A percentile compares a stretch with the other conserved stretches of the same genome.
These are phyloP conservation scores for Bilobella aurantiaca DNA, from an alignment of 1,140 invertebrate genomes.

Conservation along the genomic window DNA sequence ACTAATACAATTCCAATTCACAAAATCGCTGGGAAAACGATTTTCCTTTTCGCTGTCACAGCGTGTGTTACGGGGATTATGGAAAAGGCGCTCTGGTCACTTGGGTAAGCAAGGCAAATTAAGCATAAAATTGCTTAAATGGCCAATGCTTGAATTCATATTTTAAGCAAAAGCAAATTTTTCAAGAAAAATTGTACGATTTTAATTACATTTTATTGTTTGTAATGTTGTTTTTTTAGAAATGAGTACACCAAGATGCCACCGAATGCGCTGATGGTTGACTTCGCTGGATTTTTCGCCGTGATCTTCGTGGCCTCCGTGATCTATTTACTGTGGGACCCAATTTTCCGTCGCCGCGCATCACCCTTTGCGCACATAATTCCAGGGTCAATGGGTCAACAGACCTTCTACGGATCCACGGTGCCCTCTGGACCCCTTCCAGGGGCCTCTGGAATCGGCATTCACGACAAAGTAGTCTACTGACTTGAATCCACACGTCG, in stretches of 20 bases:
- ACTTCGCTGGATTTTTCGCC: slow-evolving; percentile 27
- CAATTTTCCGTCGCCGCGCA: slow-evolving; percentile 22
- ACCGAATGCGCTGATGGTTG: slow-evolving; percentile 8
- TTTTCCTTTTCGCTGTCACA: slow-evolving; percentile 18
- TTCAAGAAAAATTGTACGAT: neutral
- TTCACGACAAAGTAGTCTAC: too few relatives aligned
- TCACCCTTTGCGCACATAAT: slow-evolving; percentile 12
- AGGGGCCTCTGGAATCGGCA: too few relatives aligned
- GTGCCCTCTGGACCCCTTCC: too few relatives aligned
- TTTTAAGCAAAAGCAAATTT: neutral
- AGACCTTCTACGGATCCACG: neutral
- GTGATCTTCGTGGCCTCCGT: slow-evolving; percentile 17
- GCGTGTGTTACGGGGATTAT: slow-evolving; percentile 26
- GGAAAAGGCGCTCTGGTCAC: slow-evolving; percentile 22
- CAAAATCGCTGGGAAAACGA: slow-evolving; percentile 20
- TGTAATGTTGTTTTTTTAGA: neutral
- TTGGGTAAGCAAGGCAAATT: too few relatives aligned
- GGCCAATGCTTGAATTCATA: neutral
- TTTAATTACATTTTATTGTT: too few relatives aligned
- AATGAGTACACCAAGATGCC: neutral
- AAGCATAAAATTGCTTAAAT: too few relatives aligned
- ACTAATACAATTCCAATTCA: slow-evolving; percentile 13
- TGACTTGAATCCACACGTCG: too few relatives aligned
- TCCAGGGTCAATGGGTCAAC: neutral
- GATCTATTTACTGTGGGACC: slow-evolving; percentile 19